Conservation (phyloP, 2,797 vertebrate genomes). For the Emydoidea blandingii region DNA sequence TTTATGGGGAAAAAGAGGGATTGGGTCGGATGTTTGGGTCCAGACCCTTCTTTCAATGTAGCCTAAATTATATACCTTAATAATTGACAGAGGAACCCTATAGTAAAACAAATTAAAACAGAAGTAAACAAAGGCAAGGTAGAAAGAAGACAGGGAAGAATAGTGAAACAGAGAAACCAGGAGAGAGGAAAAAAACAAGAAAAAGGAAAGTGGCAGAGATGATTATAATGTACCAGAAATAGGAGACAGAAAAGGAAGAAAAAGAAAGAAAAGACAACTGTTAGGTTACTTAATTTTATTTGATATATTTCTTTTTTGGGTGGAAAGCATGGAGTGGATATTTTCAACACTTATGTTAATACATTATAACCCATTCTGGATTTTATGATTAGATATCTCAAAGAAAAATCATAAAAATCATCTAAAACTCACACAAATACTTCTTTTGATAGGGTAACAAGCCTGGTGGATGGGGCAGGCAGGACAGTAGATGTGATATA, state of each 20-base stretch:
- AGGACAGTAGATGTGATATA: no score
- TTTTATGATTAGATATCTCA: no score
- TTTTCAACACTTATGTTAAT: background rate
- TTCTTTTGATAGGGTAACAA: no score
- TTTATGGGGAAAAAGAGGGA: background rate
- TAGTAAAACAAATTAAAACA: background rate
- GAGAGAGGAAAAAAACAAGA: background rate
- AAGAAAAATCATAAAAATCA: no score
- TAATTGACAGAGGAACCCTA: background rate
- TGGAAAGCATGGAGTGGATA: background rate
- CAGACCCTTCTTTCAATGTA: background rate
- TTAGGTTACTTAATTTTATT: background rate
- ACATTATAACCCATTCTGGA: background rate
- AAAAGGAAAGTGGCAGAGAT: background rate
- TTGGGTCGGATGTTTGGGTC: rapidly evolving
- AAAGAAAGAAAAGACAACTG: rapidly evolving
- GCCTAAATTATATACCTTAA: background rate
- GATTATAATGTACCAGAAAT: background rate
- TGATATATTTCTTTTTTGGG: background rate
- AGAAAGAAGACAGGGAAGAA: background rate
- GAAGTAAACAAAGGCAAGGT: background rate
- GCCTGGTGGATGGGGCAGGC: no score
- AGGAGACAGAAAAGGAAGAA: background rate
- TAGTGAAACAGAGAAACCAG: no score
- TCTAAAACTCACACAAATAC: no score